Conservation (phyloP, 1,140 invertebrate genomes). For the Sycophaga agraensis region DNA sequence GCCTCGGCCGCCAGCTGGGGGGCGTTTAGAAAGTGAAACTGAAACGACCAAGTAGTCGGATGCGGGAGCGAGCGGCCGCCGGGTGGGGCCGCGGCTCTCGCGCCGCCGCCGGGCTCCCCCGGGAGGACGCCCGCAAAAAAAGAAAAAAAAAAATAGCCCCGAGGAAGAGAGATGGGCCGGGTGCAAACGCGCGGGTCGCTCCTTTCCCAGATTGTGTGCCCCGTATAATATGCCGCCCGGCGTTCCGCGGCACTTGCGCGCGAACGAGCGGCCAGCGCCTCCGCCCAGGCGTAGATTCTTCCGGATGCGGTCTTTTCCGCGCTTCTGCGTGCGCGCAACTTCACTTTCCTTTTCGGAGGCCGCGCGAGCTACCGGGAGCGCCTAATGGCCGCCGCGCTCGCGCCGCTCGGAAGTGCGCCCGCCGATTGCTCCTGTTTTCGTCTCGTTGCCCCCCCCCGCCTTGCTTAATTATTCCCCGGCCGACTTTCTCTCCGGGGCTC, state of each 20-base stretch:
- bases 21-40: conserved; percentile 48
- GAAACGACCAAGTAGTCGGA: conserved; percentile 34
- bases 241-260: too few relatives aligned
- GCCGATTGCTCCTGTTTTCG: conserved; percentile 21
- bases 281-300: too few relatives aligned
- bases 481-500: conserved; percentile 25
- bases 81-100: neutral
- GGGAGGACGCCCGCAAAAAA: conserved; percentile 1
- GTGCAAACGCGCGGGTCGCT: conserved; percentile 47
- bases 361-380: too few relatives aligned
- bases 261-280: too few relatives aligned
- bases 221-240: neutral
- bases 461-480: conserved; percentile 23
- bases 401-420: conserved; percentile 21
- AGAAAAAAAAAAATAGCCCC: neutral
- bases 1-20: neutral
- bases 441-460: conserved; percentile 14
- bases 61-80: conserved; percentile 19
- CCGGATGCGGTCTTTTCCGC: neutral
- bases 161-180: conserved; percentile 18
- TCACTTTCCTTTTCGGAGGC: conserved; percentile 3
- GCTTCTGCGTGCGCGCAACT: neutral
- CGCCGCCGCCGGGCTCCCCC: neutral
- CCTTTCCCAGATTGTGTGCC: conserved; percentile 38
- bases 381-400: too few relatives aligned